Conservation (phyloP, 2,797 vertebrate species). For the Dermochelys coriacea region DNA sequence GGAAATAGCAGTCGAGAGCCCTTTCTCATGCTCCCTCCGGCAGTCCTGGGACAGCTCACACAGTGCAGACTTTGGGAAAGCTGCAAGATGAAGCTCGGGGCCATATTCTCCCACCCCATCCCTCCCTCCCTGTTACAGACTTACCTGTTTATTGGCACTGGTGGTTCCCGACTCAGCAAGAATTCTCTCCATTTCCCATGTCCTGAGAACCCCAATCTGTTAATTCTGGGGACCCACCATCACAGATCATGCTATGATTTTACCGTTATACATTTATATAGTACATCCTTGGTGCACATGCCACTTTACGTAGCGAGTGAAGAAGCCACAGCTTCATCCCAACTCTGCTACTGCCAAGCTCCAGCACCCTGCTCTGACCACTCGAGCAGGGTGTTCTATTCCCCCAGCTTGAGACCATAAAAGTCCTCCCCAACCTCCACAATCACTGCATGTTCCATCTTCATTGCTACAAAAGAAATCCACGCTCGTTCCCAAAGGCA, state of each 20-base stretch:
- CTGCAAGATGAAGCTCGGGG: not conserved
- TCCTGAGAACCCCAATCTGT: not conserved
- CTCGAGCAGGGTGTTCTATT: fast-evolving
- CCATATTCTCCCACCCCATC: not conserved
- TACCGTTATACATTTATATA: not conserved
- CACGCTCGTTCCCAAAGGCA: not conserved
- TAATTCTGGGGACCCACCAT: not conserved
- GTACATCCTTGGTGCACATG: not conserved
- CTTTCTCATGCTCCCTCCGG: slow-evolving; percentile 71
- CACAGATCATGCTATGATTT: not conserved
- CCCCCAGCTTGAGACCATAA: not conserved
- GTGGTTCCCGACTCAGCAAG: not conserved
- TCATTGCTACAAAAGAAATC: fast-evolving
- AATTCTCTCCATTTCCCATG: fast-evolving
- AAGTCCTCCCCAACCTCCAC: not conserved
- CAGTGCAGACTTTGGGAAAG: slow-evolving; percentile 44
- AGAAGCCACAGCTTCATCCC: not conserved
- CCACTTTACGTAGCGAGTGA: not conserved
- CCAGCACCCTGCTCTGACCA: not conserved
- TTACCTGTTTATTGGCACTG: fast-evolving
- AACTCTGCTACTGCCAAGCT: not conserved
- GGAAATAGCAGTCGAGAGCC: slow-evolving; percentile 67
- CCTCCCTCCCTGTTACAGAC: not conserved
- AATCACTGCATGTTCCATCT: fast-evolving
- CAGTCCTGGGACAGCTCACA: slow-evolving; percentile 42